Percentiles rank a stretch among this genome's conserved stretches.
phyloP scores from a whole-genome alignment of 2,113 vertebrate species.

The Anhinga anhinga region DNA sequence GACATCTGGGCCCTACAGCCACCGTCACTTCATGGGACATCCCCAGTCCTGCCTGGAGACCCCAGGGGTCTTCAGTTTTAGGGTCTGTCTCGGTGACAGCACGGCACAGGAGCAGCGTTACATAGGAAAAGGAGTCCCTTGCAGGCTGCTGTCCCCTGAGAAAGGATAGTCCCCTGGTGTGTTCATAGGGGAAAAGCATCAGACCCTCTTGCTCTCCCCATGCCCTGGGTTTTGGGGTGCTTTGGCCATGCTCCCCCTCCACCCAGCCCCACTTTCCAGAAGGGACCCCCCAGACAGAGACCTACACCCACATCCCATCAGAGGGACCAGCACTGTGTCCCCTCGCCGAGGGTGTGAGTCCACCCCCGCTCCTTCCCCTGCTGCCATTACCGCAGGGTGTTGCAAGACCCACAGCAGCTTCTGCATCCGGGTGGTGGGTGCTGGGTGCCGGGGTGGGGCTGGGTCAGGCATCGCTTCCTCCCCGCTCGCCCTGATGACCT shows the following conservation, averaged over 20 bases:
- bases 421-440: background rate
- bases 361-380: background rate
- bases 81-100: background rate
- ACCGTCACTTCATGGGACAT: background rate
- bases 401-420: background rate
- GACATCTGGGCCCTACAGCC: background rate
- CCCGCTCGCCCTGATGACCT: background rate
- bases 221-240: fast-evolving
- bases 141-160: background rate
- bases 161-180: background rate
- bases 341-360: background rate
- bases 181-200: background rate
- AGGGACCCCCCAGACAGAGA: too few relatives aligned
- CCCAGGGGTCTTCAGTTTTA: fast-evolving
- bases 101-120: fast-evolving
- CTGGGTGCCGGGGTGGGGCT: background rate
- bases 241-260: fast-evolving
- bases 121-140: background rate
- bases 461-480: background rate
- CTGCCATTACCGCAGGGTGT: background rate
- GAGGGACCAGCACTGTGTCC: fast-evolving
- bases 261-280: background rate
- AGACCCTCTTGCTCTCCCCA: background rate
- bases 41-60: background rate
- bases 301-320: fast-evolving